Percentiles rank a stretch among this genome's conserved stretches.
Conservation (phyloP, 2,113 vertebrate genomes). For the human (Homo sapiens) region GRCh38 chr5:72254501-72255000, state of each 20-base stretch:
- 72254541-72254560: not conserved
- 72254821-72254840: constrained; percentile 21
- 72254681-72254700: not conserved
- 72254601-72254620: not conserved
- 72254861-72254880: not conserved
- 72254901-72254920: constrained; percentile 27
- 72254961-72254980: not conserved
- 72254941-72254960: constrained; percentile 31
- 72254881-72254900: not conserved
- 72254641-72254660: not conserved
- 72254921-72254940: not conserved
- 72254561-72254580: not conserved
- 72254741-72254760: not conserved
- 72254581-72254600: not conserved
- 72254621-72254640: not conserved
- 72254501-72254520: not conserved
- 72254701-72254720: not conserved
- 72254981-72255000: not conserved
- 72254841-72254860: constrained; percentile 13
- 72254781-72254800: not conserved
- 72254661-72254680: not conserved
- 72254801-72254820: constrained; percentile 13
- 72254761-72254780: constrained; percentile 34
- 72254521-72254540: not conserved
- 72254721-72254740: not conserved